phyloP scores from a whole-genome alignment of 2,888 invertebrate species.

The Lochmaea capreae region DNA sequence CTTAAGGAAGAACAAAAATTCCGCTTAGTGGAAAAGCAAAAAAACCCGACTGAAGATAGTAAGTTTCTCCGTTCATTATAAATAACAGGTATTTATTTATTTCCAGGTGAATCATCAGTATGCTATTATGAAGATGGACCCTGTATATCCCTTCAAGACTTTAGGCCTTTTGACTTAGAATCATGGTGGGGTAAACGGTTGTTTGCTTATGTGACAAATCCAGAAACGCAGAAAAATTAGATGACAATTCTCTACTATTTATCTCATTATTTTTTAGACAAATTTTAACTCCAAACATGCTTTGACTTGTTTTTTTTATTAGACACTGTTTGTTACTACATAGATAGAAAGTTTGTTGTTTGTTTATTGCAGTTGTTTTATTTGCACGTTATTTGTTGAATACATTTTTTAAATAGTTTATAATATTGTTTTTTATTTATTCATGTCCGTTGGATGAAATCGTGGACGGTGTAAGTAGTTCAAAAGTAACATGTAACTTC shows the following conservation, averaged over 20 bases:
- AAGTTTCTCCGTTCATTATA: conserved; percentile 13
- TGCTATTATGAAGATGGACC: conserved; percentile 82
- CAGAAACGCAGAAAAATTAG: conserved; percentile 60
- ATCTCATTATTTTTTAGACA: conserved; percentile 16
- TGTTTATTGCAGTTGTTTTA: conserved; percentile 29
- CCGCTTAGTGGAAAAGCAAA: conserved; percentile 96
- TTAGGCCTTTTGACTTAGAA: conserved; percentile 90
- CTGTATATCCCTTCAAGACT: conserved; percentile 77
- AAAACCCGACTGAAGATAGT: too few relatives aligned
- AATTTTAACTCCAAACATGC: conserved; percentile 12
- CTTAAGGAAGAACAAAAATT: conserved; percentile 79
- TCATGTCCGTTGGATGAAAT: background rate
- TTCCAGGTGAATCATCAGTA: conserved; percentile 60
- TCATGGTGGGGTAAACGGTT: conserved; percentile 91
- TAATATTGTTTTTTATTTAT: background rate
- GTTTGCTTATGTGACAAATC: conserved; percentile 87
- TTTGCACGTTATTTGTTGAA: conserved; percentile 31
- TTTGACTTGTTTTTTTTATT: conserved; percentile 18
- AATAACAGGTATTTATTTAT: background rate
- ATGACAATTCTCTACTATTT: conserved; percentile 11
- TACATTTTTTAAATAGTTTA: conserved; percentile 11
- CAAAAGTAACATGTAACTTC: too few relatives aligned
- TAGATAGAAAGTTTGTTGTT: conserved; percentile 3
- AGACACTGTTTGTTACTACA: conserved; percentile 12
- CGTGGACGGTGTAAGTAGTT: too few relatives aligned